These are phyloP conservation scores for Quadroppia sp. DNA, from an alignment of 2,888 invertebrate genomes.

Conservation along the genomic window DNA sequence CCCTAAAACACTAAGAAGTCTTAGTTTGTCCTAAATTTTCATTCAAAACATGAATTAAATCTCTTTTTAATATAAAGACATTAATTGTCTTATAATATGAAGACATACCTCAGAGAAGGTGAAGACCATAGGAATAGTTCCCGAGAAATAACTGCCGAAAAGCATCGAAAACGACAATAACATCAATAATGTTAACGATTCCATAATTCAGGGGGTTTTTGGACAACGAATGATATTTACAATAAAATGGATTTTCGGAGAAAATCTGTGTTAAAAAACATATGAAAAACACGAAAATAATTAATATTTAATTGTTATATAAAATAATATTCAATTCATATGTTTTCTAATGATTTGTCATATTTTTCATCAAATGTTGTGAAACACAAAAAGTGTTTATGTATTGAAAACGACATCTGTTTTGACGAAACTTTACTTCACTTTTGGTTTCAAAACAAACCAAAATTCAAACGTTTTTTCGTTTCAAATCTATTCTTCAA, in stretches of 20 bases:
- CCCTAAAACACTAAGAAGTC: conserved; percentile 88
- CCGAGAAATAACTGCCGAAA: conserved; percentile 89
- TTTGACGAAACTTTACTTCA: no score
- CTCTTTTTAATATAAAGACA: background rate
- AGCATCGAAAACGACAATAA: conserved; percentile 87
- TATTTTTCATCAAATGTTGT: background rate
- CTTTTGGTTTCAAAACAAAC: no score
- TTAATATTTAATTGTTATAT: background rate
- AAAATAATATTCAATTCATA: background rate
- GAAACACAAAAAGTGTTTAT: background rate
- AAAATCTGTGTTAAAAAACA: no score
- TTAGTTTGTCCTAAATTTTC: conserved; percentile 75
- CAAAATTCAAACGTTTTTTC: no score
- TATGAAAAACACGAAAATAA: background rate
- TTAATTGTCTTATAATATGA: conserved; percentile 15
- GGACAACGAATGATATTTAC: no score
- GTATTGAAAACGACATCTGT: background rate
- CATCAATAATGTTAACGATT: conserved; percentile 75
- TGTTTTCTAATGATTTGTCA: conserved; percentile 3
- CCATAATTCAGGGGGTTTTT: conserved; percentile 59
- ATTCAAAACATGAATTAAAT: background rate
- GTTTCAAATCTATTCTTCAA: no score
- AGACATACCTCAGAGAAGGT: conserved; percentile 81
- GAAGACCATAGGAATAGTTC: conserved; percentile 89
- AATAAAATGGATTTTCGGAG: no score